Percentiles rank a stretch among this genome's conserved stretches.
Conservation (phyloP, 2,113 vertebrate genomes). For the Syngnathus scovelli region DNA sequence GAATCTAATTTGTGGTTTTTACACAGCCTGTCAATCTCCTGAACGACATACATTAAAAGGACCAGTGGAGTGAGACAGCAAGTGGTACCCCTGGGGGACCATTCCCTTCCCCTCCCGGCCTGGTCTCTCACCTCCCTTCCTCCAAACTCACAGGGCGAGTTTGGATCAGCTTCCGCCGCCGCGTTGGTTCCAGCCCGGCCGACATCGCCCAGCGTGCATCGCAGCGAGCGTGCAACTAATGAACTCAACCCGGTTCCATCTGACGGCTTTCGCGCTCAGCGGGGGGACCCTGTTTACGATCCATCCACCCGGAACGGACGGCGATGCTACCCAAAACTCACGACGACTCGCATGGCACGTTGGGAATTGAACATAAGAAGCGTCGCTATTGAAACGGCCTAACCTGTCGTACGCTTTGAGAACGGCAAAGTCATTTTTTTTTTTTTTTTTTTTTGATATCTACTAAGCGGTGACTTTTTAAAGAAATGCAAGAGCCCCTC, state of each 20-base stretch:
- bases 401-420: neutral
- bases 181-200: constrained; percentile 48
- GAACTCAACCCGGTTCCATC: constrained; percentile 50
- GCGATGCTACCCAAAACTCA: constrained; percentile 17
- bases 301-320: constrained; percentile 43
- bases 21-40: constrained; percentile 71
- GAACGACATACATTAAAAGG: constrained; percentile 72
- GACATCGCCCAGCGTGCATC: constrained; percentile 56
- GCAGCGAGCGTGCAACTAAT: constrained; percentile 58
- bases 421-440: neutral
- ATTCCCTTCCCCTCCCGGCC: constrained; percentile 37
- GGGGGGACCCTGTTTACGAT: constrained; percentile 48
- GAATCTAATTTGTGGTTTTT: constrained; percentile 62
- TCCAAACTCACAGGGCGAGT: constrained; percentile 53
- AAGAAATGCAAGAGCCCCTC: constrained; percentile 53
- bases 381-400: too few species aligned
- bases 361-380: too few species aligned
- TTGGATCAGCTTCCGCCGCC: constrained; percentile 58
- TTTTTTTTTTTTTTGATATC: neutral
- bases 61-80: constrained; percentile 68
- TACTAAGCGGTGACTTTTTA: neutral
- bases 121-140: constrained; percentile 10
- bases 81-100: constrained; percentile 56
- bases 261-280: constrained; percentile 55
- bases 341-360: constrained; percentile 28